Percentiles rank a stretch among this genome's conserved stretches.
Conservation (phyloP, 2,113 vertebrate species). For the Cnemophilus loriae region DNA sequence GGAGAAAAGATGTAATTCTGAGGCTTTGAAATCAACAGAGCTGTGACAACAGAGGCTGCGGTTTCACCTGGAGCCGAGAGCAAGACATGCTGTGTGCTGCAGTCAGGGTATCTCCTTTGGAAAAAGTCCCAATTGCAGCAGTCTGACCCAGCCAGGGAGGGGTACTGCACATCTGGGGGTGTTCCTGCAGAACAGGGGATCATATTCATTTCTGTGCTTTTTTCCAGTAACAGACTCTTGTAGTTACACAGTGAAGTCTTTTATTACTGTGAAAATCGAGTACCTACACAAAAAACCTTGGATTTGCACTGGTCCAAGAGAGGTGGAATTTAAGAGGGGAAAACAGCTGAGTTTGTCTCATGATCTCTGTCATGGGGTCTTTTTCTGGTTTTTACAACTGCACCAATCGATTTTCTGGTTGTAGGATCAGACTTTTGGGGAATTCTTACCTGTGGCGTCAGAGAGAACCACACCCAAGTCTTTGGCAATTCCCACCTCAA, state of each 20-base stretch:
- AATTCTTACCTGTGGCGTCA: neutral
- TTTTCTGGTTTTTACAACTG: neutral
- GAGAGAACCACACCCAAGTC: neutral
- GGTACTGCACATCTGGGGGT: neutral
- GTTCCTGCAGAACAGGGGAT: neutral
- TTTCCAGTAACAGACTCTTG: neutral
- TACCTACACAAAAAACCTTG: neutral
- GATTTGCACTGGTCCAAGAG: neutral
- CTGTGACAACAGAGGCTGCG: neutral
- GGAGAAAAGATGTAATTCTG: neutral
- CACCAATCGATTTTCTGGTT: neutral
- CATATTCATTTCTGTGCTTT: accelerated
- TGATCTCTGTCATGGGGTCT: neutral
- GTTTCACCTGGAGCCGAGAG: neutral
- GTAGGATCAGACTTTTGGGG: neutral
- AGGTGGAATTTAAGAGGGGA: neutral
- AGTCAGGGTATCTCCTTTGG: neutral
- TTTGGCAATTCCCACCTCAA: neutral
- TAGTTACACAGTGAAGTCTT: neutral
- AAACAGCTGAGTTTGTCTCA: neutral
- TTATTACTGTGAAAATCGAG: neutral
- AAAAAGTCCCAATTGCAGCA: neutral
- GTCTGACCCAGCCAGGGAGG: neutral
- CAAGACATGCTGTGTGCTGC: neutral
- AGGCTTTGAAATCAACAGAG: neutral